These are phyloP conservation scores for Cirrhinus mrigala DNA, from an alignment of 2,797 vertebrate genomes.

Conservation along the genomic window DNA sequence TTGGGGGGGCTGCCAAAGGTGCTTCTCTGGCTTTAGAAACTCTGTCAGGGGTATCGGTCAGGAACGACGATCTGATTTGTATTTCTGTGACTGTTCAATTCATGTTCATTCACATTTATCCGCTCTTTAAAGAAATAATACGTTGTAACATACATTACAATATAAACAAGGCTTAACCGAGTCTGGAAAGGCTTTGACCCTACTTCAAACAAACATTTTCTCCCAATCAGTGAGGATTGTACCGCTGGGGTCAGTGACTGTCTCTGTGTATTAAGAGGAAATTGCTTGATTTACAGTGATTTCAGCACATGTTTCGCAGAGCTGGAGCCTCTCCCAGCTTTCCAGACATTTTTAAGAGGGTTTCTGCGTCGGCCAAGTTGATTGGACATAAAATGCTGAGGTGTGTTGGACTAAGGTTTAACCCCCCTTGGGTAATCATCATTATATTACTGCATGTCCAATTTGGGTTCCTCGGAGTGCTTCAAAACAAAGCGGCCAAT, in stretches of 20 bases:
- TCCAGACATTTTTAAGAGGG: slow-evolving; percentile 42
- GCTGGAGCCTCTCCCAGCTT: slow-evolving; percentile 40
- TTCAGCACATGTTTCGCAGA: slow-evolving; percentile 56
- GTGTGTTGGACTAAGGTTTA: slow-evolving; percentile 41
- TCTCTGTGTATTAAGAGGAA: slow-evolving; percentile 78
- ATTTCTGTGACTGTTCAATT: slow-evolving; percentile 34
- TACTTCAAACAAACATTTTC: slow-evolving; percentile 80
- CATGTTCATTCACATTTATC: slow-evolving; percentile 24
- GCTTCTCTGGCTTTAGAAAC: slow-evolving; percentile 77
- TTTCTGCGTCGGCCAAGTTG: slow-evolving; percentile 34
- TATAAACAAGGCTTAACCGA: slow-evolving; percentile 65
- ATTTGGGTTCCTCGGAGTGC: slow-evolving; percentile 35
- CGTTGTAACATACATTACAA: slow-evolving; percentile 22
- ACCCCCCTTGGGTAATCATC: slow-evolving; percentile 42
- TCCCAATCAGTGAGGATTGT: slow-evolving; percentile 79
- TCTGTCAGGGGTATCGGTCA: slow-evolving; percentile 69
- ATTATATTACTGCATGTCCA: slow-evolving; percentile 49
- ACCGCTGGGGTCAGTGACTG: slow-evolving; percentile 73
- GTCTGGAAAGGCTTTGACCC: slow-evolving; percentile 77
- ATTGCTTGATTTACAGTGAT: slow-evolving; percentile 77
- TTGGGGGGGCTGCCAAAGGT: slow-evolving; percentile 76
- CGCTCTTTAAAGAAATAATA: slow-evolving; percentile 57
- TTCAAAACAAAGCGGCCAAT: slow-evolving; percentile 49
- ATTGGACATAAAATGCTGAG: slow-evolving; percentile 50
- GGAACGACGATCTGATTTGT: slow-evolving; percentile 68